Percentiles rank a stretch among this genome's conserved stretches.
Evolutionary conservation across 2,797 vertebrate genomes (phyloP).

Genomic region (Otolemur crassicaudatus): DNA sequence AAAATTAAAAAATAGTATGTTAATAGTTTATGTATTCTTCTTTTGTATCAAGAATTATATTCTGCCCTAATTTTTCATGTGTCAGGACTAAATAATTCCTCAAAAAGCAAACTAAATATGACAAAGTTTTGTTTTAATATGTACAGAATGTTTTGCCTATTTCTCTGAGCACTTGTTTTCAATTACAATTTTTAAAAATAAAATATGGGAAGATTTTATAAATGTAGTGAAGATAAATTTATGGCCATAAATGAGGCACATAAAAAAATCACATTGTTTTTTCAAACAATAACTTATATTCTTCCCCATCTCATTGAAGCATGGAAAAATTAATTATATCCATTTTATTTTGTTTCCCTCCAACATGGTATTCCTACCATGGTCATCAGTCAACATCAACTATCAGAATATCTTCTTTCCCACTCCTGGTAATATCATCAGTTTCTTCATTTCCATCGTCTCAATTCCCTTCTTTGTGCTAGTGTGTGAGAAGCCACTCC

Average conservation of each 20-base stretch:
- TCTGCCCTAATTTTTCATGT: neutral
- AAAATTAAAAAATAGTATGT: neutral
- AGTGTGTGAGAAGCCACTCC: neutral
- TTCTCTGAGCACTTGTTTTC: conserved; percentile 16
- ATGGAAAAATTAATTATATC: neutral
- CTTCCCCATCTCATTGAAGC: neutral
- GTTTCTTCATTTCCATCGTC: neutral
- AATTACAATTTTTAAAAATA: conserved; percentile 13
- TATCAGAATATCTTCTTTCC: neutral
- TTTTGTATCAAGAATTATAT: conserved; percentile 33
- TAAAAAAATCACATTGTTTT: conserved; percentile 1
- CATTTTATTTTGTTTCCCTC: neutral
- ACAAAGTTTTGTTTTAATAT: neutral
- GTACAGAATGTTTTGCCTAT: neutral
- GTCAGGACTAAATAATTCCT: neutral
- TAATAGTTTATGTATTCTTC: neutral
- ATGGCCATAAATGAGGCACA: neutral
- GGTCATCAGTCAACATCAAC: neutral
- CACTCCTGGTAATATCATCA: neutral
- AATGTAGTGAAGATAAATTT: neutral
- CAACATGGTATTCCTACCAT: neutral
- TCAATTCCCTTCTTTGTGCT: neutral
- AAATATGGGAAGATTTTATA: neutral
- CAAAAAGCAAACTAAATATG: neutral
- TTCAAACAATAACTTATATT: neutral